These are phyloP conservation scores for Hirtodrosophila confusa DNA, from an alignment of 2,888 invertebrate genomes.

Conservation along the genomic window DNA sequence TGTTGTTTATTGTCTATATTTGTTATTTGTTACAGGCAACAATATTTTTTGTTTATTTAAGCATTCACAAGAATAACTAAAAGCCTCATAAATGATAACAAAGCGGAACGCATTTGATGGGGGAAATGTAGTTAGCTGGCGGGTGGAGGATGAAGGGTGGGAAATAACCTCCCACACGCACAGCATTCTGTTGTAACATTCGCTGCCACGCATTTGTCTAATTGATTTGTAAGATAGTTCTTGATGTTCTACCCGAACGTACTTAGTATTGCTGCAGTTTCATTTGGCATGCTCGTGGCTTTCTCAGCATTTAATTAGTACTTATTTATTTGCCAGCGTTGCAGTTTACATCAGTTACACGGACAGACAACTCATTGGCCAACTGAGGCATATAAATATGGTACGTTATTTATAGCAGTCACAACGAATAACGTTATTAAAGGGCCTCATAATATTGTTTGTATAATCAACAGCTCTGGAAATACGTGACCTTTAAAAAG, in stretches of 20 bases:
- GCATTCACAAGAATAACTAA: background rate
- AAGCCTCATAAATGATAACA: background rate
- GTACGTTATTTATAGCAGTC: too few species aligned
- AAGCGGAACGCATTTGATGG: background rate
- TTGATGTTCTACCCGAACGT: conserved; percentile 3
- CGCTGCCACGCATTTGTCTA: conserved; percentile 44
- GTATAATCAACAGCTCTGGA: too few species aligned
- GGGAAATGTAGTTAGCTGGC: background rate
- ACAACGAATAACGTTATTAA: too few species aligned
- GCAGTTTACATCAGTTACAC: conserved; percentile 25
- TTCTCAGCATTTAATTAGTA: conserved; percentile 43
- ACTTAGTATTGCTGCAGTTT: conserved; percentile 13
- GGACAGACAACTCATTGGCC: conserved; percentile 1
- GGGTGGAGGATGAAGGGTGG: background rate
- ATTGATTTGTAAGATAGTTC: conserved; percentile 34
- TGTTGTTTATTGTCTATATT: background rate
- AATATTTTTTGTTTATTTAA: background rate
- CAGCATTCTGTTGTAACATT: conserved; percentile 23
- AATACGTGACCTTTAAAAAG: too few species aligned
- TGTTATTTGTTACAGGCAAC: background rate
- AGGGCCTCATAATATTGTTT: too few species aligned
- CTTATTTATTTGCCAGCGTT: conserved; percentile 26
- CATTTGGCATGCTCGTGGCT: conserved; percentile 10
- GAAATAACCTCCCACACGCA: conserved; percentile 18
- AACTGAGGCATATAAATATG: background rate